Evolutionary conservation across 2,113 vertebrate genomes (phyloP), one percentile per base, ranked within the genome.

Genomic region (Oncorhynchus keta): DNA sequence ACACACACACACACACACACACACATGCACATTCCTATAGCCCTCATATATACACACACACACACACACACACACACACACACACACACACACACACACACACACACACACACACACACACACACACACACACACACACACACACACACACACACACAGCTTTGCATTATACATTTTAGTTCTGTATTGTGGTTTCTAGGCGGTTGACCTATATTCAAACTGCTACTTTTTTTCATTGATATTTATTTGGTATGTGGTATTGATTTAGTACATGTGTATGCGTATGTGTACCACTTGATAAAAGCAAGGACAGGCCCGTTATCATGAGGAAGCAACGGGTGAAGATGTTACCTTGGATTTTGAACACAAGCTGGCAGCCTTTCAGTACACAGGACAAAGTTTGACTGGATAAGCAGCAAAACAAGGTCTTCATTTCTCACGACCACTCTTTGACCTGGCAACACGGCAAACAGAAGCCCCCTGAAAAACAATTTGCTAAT

Each of bases 261-360:
- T 68, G 66, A 32, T 32, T 18, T 12, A 20, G 28, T 35, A 5
- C 51, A 55, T 55, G 16, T 4, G 16, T 55, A 55, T 18, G 12
- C 51, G n/a, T n/a, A 24, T 35, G 66, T 35, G 30, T 32, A 32
- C 16, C 1, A 68, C 6, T 68, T 35, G 66, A 68, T 30, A 7
- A 68, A 35, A 11, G 0, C 18, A 16, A 11, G 16, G 30, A 28
- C 28, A 73, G 11, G 35, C 24, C 11, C 28, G 4, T 1, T 69
- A 57, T 51, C 65, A 78, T 66, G 51, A 55, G 70, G 30, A 72
- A 78, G 75, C 74, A 77, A 81, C 81, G 72, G 49, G 32, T 32
- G 28, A 30, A 26, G 7, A 18, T 68, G 32, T 26, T 13, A 45
- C 8, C 26, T 57, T 48, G 70, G 30, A 72, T 72, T 45, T 45